Evolutionary conservation across 23 tunicate species (phyloP).

Genomic region (Trididemnum clinides): DNA sequence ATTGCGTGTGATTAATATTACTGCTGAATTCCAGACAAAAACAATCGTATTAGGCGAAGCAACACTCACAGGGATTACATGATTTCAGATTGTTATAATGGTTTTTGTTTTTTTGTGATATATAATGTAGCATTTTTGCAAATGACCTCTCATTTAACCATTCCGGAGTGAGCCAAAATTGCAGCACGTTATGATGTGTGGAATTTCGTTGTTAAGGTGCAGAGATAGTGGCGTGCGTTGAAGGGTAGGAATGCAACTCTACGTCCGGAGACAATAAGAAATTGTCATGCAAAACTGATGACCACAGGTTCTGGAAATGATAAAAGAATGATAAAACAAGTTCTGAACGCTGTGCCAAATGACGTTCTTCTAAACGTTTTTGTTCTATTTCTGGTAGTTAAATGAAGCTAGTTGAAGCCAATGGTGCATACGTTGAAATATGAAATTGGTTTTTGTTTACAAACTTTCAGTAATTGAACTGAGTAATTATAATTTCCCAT

Average conservation of each 20-base stretch:
- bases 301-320: background rate
- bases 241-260: constrained; percentile 19
- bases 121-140: background rate
- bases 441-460: too few species aligned
- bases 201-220: background rate
- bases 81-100: background rate
- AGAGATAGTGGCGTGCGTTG: background rate
- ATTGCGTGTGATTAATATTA: background rate
- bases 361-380: too few species aligned
- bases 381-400: too few species aligned
- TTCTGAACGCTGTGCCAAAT: background rate
- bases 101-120: background rate
- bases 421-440: too few species aligned
- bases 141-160: constrained; percentile 1
- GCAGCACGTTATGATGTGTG: constrained; percentile 22
- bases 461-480: too few species aligned
- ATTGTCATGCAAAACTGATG: constrained; percentile 4
- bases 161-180: constrained; percentile 2
- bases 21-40: background rate
- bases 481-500: too few species aligned
- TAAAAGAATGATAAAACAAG: background rate
- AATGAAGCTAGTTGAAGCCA: too few species aligned
- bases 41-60: background rate
- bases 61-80: background rate
- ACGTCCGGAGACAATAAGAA: background rate